Base-by-base conservation (phyloP, 2,888 invertebrate species). In the Plemyria rubiginata region DNA sequence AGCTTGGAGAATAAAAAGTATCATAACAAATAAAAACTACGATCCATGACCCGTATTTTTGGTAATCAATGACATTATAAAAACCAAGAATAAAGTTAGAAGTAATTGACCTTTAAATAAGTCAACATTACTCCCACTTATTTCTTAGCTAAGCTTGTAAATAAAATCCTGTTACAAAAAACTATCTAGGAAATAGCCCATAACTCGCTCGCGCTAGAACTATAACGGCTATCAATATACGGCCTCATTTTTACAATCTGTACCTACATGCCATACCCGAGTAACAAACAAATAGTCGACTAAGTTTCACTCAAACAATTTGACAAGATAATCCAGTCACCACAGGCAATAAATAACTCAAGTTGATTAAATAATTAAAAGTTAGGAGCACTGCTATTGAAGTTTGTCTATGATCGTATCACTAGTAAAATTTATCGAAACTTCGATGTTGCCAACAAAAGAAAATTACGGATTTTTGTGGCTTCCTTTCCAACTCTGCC, bases 341-440 rank as follows among this genome's bases (percentile, higher is more conserved):
- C 36, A 70, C 69, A 71, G 75, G 76, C 74, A 73, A 79, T 74
- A 81, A 73, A 79, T 74, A 81, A 76, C 69, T 77, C 72, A 71
- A 70, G 1, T 38, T 38, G 8, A 64, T 74, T 78, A 88, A 90
- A 89, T 87, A 87, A 88, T 90, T 85, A 86, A 85, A 84, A 83
- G 81, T 80, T 77, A 67, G 69, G 66, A 71, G 68, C 70, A 72
- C 78, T 78, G 77, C 79, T 79, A 80, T 81, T 78, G 81, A 89
- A 84, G 87, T 87, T 83, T 82, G 79, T 85, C 83, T 85, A 85
- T 80, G 84, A 85, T 85, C 80, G 75, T 84, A 63, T 68, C 65
- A 68, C 70, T 68, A 66, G 60, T 51, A 38, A 50, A 46, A 59
- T 48, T 32, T 22, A 5, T 38, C 9, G 54, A 53, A 5, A 52